Percentiles rank a stretch among this genome's conserved stretches.
Evolutionary conservation across 92 coral and sea anemone genomes (phyloP).

Genomic region (Hydrozoanthus gracilis): DNA sequence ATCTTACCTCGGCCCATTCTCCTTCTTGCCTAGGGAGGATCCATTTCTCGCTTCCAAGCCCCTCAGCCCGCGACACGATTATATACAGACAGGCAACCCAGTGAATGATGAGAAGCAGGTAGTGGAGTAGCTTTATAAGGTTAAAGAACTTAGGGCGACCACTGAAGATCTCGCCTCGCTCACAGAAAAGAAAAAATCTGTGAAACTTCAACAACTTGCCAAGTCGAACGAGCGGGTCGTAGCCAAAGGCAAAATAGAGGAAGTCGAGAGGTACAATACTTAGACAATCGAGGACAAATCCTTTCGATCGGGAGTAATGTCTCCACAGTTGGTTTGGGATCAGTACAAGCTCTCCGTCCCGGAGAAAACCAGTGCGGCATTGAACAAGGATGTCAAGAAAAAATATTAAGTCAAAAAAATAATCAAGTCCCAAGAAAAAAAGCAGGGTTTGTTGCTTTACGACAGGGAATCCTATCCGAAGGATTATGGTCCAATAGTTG

Average conservation of each 20-base stretch:
- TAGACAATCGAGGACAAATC: slow-evolving; percentile 78
- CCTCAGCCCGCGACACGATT: slow-evolving; percentile 81
- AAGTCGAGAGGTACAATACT: slow-evolving; percentile 80
- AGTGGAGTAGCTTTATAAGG: slow-evolving; percentile 87
- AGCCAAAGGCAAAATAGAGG: slow-evolving; percentile 72
- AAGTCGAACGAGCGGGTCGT: slow-evolving; percentile 81
- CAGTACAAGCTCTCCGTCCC: slow-evolving; percentile 84
- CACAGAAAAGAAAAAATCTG: slow-evolving; percentile 86
- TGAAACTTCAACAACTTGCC: slow-evolving; percentile 82
- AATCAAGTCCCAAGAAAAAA: slow-evolving; percentile 79
- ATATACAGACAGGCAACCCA: slow-evolving; percentile 97
- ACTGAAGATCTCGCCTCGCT: slow-evolving; percentile 91
- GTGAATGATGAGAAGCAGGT: slow-evolving; percentile 91
- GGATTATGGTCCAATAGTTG: slow-evolving; percentile 83
- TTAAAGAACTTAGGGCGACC: slow-evolving; percentile 93
- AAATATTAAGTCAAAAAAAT: slow-evolving; percentile 79
- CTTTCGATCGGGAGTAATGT: slow-evolving; percentile 75
- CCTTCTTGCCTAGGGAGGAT: slow-evolving; percentile 77
- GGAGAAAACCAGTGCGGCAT: slow-evolving; percentile 83
- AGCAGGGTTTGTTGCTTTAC: slow-evolving; percentile 62
- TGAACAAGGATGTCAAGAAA: slow-evolving; percentile 84
- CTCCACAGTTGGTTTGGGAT: slow-evolving; percentile 60
- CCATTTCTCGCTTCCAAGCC: slow-evolving; percentile 92
- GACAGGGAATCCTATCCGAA: slow-evolving; percentile 74
- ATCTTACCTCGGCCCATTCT: slow-evolving; percentile 85